Evolutionary conservation across 37 sponge, comb jelly and placozoan genomes (phyloP).

Genomic region (Trichoplax adhaerens): DNA sequence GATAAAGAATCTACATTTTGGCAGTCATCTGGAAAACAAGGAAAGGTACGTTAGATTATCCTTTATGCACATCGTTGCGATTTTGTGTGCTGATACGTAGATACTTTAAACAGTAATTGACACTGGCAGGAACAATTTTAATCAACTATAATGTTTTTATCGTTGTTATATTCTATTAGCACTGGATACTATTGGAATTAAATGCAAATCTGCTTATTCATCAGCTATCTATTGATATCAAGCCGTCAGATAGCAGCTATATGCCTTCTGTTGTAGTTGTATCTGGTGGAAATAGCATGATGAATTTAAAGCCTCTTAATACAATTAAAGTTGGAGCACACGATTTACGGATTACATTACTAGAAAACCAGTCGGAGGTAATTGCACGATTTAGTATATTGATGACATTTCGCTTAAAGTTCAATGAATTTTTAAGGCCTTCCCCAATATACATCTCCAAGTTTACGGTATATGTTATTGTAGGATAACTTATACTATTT

Average conservation of each 20-base stretch:
- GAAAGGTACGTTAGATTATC: slow-evolving; percentile 27
- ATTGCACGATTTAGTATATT: not conserved
- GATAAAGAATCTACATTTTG: slow-evolving; percentile 48
- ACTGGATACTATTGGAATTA: slow-evolving; percentile 82
- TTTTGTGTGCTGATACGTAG: slow-evolving; percentile 1
- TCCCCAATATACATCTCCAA: too few species aligned
- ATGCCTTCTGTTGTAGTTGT: slow-evolving; percentile 42
- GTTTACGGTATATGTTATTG: too few species aligned
- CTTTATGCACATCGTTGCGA: not conserved
- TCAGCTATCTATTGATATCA: slow-evolving; percentile 57
- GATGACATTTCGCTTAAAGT: too few species aligned
- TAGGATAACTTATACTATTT: too few species aligned
- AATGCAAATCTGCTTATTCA: slow-evolving; percentile 67
- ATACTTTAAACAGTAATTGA: too few species aligned
- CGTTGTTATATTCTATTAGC: slow-evolving; percentile 21
- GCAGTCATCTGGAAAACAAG: slow-evolving; percentile 82
- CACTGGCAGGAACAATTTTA: too few species aligned
- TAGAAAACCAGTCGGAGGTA: slow-evolving; percentile 51
- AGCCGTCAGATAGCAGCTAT: slow-evolving; percentile 69
- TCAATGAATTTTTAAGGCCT: too few species aligned
- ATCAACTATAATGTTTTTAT: too few species aligned
- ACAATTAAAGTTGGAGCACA: slow-evolving; percentile 30
- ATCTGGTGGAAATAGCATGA: slow-evolving; percentile 37
- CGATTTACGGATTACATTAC: slow-evolving; percentile 25
- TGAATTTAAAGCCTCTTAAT: slow-evolving; percentile 44